Percentiles rank a stretch among this genome's conserved stretches.
Evolutionary conservation across 1,140 invertebrate genomes (phyloP).

Genomic region (Trichomalopsis sarcophagae): DNA sequence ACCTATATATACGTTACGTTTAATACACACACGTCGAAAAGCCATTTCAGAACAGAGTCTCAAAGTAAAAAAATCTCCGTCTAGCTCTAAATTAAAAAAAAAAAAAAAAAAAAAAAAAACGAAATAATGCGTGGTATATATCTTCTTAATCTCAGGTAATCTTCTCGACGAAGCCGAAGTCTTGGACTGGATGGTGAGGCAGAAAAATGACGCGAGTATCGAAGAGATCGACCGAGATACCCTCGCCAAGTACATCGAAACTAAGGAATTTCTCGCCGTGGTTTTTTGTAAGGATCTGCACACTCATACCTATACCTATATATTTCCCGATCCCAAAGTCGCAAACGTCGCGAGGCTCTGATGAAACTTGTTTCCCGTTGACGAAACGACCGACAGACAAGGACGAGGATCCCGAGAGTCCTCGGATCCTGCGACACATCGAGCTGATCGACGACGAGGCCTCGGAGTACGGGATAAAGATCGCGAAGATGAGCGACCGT

Average conservation of each 20-base stretch:
- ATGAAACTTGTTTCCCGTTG: too few relatives aligned
- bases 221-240: constrained; percentile 92
- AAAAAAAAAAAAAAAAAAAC: constrained; percentile 25
- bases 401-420: constrained; percentile 87
- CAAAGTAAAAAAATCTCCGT: background rate
- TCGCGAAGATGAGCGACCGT: constrained; percentile 91
- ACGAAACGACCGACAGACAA: constrained; percentile 77
- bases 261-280: constrained; percentile 93
- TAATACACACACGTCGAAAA: constrained; percentile 43
- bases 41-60: constrained; percentile 62
- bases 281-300: constrained; percentile 87
- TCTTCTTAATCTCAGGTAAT: constrained; percentile 81
- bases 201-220: constrained; percentile 95
- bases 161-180: constrained; percentile 89
- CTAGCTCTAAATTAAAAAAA: background rate
- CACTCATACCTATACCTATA: background rate
- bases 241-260: constrained; percentile 90
- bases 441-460: constrained; percentile 95
- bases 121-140: constrained; percentile 39
- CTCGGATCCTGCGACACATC: constrained; percentile 86
- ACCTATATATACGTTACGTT: too few relatives aligned
- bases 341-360: too few relatives aligned
- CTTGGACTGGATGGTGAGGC: constrained; percentile 92
- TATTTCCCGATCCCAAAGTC: too few relatives aligned
- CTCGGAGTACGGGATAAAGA: constrained; percentile 92